Evolutionary conservation across 2,888 invertebrate genomes (phyloP).

Genomic region (Schizaphis graminum): DNA sequence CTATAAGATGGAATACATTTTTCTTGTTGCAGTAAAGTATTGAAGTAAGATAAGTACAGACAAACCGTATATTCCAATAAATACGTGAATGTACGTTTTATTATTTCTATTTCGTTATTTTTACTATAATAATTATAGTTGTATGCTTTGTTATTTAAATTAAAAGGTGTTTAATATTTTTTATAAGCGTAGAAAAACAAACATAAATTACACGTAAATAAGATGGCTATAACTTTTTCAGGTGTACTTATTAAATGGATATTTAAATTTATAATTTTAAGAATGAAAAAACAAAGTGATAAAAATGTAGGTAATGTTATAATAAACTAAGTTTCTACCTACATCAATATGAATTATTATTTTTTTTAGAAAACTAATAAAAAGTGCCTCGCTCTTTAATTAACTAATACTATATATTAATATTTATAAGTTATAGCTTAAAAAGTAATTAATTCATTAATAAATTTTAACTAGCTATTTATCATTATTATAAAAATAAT

Average conservation of each 20-base stretch:
- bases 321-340: not conserved
- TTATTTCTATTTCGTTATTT: not conserved
- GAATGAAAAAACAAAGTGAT: not conserved
- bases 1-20: not conserved
- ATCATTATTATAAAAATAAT: not conserved
- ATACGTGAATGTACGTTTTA: not conserved
- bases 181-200: not conserved
- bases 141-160: not conserved
- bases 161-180: not conserved
- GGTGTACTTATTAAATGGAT: not conserved
- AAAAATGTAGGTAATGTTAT: not conserved
- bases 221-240: not conserved
- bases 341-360: not conserved
- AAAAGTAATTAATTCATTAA: not conserved
- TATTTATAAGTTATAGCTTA: not conserved
- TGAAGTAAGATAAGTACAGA: not conserved
- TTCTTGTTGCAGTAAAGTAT: not conserved
- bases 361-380: not conserved
- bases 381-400: not conserved
- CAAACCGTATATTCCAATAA: not conserved
- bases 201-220: not conserved
- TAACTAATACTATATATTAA: not conserved
- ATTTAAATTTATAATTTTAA: not conserved
- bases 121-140: not conserved
- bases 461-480: not conserved